Evolutionary conservation across 2,113 vertebrate genomes (phyloP).

Genomic region (Rutilus rutilus): DNA sequence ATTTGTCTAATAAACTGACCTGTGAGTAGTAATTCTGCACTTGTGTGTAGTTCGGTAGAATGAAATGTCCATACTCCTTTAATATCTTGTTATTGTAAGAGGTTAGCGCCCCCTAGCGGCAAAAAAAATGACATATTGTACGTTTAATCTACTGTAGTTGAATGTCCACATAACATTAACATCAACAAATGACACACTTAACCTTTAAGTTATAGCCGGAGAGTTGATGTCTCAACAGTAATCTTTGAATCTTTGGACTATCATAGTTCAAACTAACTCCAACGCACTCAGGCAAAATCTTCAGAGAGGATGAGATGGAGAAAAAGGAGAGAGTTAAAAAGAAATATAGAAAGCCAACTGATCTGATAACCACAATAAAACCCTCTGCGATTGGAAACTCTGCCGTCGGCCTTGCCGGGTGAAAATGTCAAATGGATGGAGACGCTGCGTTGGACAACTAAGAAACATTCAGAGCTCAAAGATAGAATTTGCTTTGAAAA

Average conservation of each 20-base stretch:
- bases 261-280: not conserved
- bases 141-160: not conserved
- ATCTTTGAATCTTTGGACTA: not conserved
- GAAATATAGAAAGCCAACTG: slow-evolving; percentile 7
- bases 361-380: slow-evolving; percentile 48
- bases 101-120: too few species aligned
- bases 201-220: not conserved
- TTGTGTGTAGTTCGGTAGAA: too few species aligned
- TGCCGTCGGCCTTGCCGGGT: not conserved
- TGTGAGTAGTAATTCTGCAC: too few species aligned
- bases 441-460: slow-evolving; percentile 31
- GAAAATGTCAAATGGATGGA: slow-evolving; percentile 52
- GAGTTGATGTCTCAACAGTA: not conserved
- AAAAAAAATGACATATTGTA: too few species aligned
- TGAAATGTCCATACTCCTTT: too few species aligned
- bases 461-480: slow-evolving; percentile 37
- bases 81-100: too few species aligned
- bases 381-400: slow-evolving; percentile 33
- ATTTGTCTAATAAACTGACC: too few species aligned
- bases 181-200: not conserved
- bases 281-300: slow-evolving; percentile 1
- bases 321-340: not conserved
- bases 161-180: not conserved
- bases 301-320: not conserved
- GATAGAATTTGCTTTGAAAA: slow-evolving; percentile 40